A percentile compares a stretch with the other conserved stretches of the same genome.
Conservation (phyloP, 2,888 invertebrate species). For the Quadriops clusia region DNA sequence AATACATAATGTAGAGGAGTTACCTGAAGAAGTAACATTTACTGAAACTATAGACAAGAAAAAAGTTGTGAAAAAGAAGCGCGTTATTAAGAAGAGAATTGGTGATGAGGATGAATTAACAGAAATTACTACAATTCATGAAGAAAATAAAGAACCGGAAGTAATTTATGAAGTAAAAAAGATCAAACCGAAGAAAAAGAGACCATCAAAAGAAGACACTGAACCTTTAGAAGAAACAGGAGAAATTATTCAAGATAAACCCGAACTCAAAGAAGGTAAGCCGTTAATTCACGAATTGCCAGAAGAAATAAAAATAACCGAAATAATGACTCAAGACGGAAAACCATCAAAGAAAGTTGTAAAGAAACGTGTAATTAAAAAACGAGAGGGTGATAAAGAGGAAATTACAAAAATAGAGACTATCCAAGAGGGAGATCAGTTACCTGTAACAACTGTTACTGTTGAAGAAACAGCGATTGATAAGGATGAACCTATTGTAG, state of each 20-base stretch:
- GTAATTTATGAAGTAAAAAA: slow-evolving; percentile 13
- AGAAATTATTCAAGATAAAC: slow-evolving; percentile 18
- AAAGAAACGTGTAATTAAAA: slow-evolving; percentile 27
- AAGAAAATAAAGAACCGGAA: slow-evolving; percentile 32
- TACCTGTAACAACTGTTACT: slow-evolving; percentile 17
- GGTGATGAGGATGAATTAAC: slow-evolving; percentile 32
- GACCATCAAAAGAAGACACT: slow-evolving; percentile 12
- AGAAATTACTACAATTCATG: slow-evolving; percentile 22
- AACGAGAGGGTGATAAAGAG: slow-evolving; percentile 25
- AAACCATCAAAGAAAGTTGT: slow-evolving; percentile 25
- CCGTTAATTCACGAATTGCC: slow-evolving; percentile 13
- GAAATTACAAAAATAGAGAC: slow-evolving; percentile 35
- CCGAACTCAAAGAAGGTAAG: slow-evolving; percentile 9
- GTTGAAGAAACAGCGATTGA: slow-evolving; percentile 17
- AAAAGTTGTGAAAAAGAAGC: slow-evolving; percentile 10
- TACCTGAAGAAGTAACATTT: slow-evolving; percentile 14
- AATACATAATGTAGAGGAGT: slow-evolving; percentile 10
- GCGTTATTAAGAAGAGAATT: slow-evolving; percentile 20
- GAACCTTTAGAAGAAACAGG: neutral
- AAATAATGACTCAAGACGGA: slow-evolving; percentile 14
- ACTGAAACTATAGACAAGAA: slow-evolving; percentile 9
- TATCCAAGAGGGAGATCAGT: slow-evolving; percentile 20
- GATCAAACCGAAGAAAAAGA: slow-evolving; percentile 23
- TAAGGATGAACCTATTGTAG: slow-evolving; percentile 15
- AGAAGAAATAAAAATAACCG: slow-evolving; percentile 14